These are phyloP conservation scores for Castor canadensis DNA, from an alignment of 2,113 vertebrate genomes.

Conservation along the genomic window DNA sequence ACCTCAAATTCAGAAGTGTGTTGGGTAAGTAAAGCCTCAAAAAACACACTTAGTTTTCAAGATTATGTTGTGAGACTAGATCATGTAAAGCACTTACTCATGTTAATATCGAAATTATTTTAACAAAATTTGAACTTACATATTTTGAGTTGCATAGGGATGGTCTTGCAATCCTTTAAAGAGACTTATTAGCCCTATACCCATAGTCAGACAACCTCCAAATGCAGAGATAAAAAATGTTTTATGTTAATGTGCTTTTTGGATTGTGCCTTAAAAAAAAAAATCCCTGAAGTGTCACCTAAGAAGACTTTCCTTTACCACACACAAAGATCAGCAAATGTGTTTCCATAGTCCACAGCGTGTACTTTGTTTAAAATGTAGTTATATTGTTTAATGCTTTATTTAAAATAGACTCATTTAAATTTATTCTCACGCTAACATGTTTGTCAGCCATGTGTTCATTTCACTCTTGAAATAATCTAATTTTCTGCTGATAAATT, in stretches of 20 bases:
- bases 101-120: background rate
- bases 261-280: background rate
- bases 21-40: constrained; percentile 84
- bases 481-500: background rate
- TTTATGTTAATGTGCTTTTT: background rate
- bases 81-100: background rate
- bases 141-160: background rate
- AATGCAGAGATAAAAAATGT: background rate
- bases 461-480: background rate
- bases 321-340: background rate
- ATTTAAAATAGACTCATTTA: background rate
- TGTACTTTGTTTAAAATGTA: background rate
- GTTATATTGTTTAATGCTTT: background rate
- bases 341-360: background rate
- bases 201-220: background rate
- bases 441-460: background rate
- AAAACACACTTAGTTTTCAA: background rate
- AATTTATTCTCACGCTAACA: background rate
- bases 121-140: background rate
- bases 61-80: background rate
- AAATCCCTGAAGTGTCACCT: background rate
- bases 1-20: constrained; percentile 84
- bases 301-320: background rate
- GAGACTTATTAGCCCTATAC: background rate
- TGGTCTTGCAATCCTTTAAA: background rate